Percentiles rank a stretch among this genome's conserved stretches.
Evolutionary conservation across 2,113 vertebrate species (phyloP).

Genomic region (Centropristis striata): DNA sequence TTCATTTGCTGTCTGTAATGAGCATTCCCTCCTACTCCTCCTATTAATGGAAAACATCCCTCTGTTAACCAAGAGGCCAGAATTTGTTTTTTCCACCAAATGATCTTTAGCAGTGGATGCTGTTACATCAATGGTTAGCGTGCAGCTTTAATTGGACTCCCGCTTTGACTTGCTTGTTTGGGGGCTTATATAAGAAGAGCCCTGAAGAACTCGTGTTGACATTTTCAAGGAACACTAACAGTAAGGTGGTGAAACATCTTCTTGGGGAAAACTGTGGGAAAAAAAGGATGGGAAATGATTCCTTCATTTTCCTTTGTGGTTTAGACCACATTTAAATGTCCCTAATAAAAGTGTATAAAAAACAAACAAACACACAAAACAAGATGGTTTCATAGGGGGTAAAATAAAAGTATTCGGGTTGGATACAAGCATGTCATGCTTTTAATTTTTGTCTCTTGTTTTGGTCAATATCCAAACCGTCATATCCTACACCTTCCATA

Average conservation of each 20-base stretch:
- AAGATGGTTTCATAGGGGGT: not conserved
- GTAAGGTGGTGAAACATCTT: constrained; percentile 14
- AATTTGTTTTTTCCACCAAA: constrained; percentile 60
- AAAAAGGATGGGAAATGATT: constrained; percentile 10
- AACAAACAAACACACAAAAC: too few species aligned
- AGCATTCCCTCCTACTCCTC: constrained; percentile 4
- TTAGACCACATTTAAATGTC: not conserved
- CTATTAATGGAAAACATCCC: constrained; percentile 62
- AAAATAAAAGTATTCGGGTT: not conserved
- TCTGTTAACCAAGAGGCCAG: constrained; percentile 36
- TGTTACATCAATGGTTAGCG: constrained; percentile 35
- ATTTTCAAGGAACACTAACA: constrained; percentile 47
- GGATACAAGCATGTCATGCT: not conserved
- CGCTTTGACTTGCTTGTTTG: constrained; percentile 19
- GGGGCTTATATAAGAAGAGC: constrained; percentile 2
- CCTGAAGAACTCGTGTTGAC: constrained; percentile 30
- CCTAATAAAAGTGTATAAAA: not conserved
- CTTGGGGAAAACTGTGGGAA: constrained; percentile 17
- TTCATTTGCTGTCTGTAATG: constrained; percentile 52
- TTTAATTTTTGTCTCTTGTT: too few species aligned
- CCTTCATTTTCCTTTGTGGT: not conserved
- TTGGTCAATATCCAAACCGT: too few species aligned
- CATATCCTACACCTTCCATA: too few species aligned
- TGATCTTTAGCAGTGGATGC: constrained; percentile 53
- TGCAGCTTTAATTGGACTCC: constrained; percentile 52